Percentiles rank a stretch among this genome's conserved stretches.
Evolutionary conservation across 2,113 vertebrate species (phyloP).

Genomic region (Prolemur simus): DNA sequence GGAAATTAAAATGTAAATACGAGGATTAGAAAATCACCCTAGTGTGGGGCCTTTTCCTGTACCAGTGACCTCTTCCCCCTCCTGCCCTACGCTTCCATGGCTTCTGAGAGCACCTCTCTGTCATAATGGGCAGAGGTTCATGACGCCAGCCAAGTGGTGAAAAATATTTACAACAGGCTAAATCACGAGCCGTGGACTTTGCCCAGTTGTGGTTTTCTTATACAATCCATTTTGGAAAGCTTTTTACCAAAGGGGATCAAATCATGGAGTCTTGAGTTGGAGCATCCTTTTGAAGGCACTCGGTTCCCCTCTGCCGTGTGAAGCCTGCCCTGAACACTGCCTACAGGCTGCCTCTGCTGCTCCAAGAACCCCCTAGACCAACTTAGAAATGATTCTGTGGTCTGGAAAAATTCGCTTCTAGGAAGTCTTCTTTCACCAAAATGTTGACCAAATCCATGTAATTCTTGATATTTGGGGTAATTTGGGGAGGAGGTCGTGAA

Average conservation of each 20-base stretch:
- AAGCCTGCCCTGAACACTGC: not conserved
- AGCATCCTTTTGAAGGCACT: not conserved
- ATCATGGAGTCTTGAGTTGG: not conserved
- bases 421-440: not conserved
- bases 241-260: not conserved
- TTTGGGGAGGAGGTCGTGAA: not conserved
- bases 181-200: not conserved
- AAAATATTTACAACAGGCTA: not conserved
- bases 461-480: not conserved
- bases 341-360: not conserved
- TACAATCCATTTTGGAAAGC: not conserved
- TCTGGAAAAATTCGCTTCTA: not conserved
- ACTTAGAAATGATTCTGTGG: no score
- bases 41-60: not conserved
- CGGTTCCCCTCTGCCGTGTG: fast-evolving
- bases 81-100: fast-evolving
- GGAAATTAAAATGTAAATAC: not conserved
- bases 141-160: not conserved
- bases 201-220: not conserved
- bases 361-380: not conserved
- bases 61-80: not conserved
- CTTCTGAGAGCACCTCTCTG: not conserved
- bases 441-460: not conserved
- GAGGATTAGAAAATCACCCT: not conserved
- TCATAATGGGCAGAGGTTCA: not conserved